phyloP scores from a whole-genome alignment of 1,140 invertebrate species.

The Ditylenchus dipsaci region DNA sequence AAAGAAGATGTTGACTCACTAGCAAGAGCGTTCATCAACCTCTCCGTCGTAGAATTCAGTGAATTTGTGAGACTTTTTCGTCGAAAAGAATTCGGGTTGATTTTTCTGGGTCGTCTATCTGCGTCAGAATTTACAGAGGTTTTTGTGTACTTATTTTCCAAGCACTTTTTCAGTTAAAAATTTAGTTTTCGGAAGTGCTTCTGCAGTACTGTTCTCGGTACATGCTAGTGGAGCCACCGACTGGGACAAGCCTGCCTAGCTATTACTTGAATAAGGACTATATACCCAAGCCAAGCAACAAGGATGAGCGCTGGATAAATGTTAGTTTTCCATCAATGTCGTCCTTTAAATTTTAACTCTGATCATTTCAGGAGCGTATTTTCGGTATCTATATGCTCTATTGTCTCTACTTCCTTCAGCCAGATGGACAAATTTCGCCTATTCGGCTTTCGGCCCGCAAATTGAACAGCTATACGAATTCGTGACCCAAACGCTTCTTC shows the following conservation, averaged over 20 bases:
- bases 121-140: conserved; percentile 25
- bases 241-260: no score
- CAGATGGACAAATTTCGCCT: conserved; percentile 8
- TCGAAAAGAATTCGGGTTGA: conserved; percentile 27
- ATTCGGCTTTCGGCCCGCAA: conserved; percentile 19
- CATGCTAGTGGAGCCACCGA: no score
- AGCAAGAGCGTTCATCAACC: no score
- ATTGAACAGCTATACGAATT: conserved; percentile 25
- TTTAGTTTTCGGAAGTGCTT: no score
- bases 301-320: no score
- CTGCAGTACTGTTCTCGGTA: no score
- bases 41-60: conserved; percentile 4
- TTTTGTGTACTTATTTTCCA: no score
- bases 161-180: no score
- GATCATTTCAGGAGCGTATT: conserved; percentile 19
- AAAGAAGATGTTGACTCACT: no score
- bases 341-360: not conserved
- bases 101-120: conserved; percentile 27
- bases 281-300: no score
- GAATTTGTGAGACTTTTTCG: conserved; percentile 22
- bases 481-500: conserved; percentile 3
- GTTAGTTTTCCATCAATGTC: no score
- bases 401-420: conserved; percentile 24
- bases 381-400: conserved; percentile 36
- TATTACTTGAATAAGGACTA: no score